These are phyloP conservation scores for Macroramphosus scolopax DNA, from an alignment of 2,797 vertebrate species.

Conservation along the genomic window DNA sequence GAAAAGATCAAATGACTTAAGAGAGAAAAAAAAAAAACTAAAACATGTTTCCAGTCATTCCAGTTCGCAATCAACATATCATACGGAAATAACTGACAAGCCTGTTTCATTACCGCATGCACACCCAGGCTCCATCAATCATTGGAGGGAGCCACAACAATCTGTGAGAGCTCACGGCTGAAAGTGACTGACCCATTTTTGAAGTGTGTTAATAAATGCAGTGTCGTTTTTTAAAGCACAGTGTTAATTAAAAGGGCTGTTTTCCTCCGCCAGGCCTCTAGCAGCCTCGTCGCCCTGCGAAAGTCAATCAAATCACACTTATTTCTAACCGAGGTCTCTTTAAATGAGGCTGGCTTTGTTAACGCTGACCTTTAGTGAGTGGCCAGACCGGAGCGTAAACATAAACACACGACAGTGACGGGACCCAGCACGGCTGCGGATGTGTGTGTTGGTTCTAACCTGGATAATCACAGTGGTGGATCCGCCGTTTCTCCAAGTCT, in stretches of 20 bases:
- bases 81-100: slow-evolving; percentile 2
- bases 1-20: too few species aligned
- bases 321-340: slow-evolving; percentile 20
- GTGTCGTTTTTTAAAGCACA: too few species aligned
- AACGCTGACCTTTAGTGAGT: slow-evolving; percentile 27
- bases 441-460: slow-evolving; percentile 74
- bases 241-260: slow-evolving; percentile 24
- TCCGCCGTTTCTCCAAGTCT: slow-evolving; percentile 94
- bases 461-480: slow-evolving; percentile 98
- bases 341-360: slow-evolving; percentile 35
- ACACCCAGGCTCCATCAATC: slow-evolving; percentile 25
- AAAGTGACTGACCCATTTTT: slow-evolving; percentile 16
- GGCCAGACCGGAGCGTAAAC: slow-evolving; percentile 16
- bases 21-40: too few species aligned
- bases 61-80: too few species aligned
- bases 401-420: slow-evolving; percentile 19
- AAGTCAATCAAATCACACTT: slow-evolving; percentile 28
- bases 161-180: slow-evolving; percentile 15
- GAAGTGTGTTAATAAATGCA: slow-evolving; percentile 26
- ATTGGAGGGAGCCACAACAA: slow-evolving; percentile 39
- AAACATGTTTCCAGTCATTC: too few species aligned
- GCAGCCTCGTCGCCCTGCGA: slow-evolving; percentile 24
- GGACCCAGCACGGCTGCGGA: background rate
- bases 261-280: slow-evolving; percentile 4
- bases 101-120: slow-evolving; percentile 36